phyloP scores from a whole-genome alignment of 1,140 invertebrate genomes.

The Drosophila murphyi region DNA sequence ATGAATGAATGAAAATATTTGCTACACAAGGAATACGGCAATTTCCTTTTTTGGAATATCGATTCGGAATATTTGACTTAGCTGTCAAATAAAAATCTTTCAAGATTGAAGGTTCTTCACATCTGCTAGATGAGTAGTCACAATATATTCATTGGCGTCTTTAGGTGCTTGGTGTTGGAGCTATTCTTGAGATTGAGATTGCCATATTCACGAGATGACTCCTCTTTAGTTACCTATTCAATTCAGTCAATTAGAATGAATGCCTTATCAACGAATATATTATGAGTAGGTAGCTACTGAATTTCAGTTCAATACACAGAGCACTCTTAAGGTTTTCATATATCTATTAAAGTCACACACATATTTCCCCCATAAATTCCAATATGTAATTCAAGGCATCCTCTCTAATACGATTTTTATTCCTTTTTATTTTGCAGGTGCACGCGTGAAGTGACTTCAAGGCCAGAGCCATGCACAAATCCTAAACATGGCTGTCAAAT shows the following conservation, averaged over 20 bases:
- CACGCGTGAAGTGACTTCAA: background rate
- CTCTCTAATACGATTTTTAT: background rate
- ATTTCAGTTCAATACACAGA: constrained; percentile 14
- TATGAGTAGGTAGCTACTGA: background rate
- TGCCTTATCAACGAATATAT: background rate
- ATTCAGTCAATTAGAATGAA: background rate
- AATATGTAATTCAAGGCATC: background rate
- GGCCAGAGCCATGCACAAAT: constrained; percentile 16
- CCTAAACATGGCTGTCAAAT: constrained; percentile 47
- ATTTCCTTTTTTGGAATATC: too few relatives aligned
- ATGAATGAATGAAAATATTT: too few relatives aligned
- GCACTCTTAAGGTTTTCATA: constrained; percentile 6
- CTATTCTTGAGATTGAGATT: too few relatives aligned
- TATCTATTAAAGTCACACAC: constrained; percentile 3
- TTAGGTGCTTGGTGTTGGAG: too few relatives aligned
- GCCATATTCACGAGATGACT: background rate
- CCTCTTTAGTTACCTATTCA: background rate
- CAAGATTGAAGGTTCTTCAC: too few relatives aligned
- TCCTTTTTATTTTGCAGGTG: constrained; percentile 28
- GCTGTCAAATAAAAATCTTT: too few relatives aligned
- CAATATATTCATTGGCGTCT: too few relatives aligned
- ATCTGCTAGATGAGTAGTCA: too few relatives aligned
- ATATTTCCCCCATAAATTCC: constrained; percentile 1
- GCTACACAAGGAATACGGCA: too few relatives aligned
- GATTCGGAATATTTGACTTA: too few relatives aligned